Base-by-base conservation (phyloP, 2,888 invertebrate genomes). In the Tridacna crocea region DNA sequence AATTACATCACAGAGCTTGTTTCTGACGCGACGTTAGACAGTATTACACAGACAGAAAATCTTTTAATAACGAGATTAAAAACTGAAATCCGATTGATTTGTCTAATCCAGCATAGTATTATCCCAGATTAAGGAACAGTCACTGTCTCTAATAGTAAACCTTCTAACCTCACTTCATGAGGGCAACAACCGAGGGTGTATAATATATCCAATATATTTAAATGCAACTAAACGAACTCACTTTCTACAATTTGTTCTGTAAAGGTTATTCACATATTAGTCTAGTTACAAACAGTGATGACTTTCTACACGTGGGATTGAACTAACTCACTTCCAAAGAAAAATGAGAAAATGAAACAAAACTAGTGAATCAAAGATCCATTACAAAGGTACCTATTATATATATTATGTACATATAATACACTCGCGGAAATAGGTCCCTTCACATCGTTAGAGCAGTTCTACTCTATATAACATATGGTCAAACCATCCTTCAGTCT, bases 51-150 rank as follows among this genome's bases (percentile, higher is more conserved):
- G 17, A 19, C 19, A 55, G 19, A 6, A n/a, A 55, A 19, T 55
- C 17, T 55, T 19, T 55, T 19, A 36, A 2, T 36, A 36, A 36
- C 15, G 6, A 55, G 17, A 55, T 55, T 55, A 55, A 55, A 15
- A 55, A 55, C 11, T 19, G 19, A 55, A 55, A 55, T 55, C 55
- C 55, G 55, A 55, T 55, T 19, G 55, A 19, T 55, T 55, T 55
- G 17, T 55, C 55, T 70, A 70, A 70, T 70, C 70, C 70, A 70
- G 51, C 70, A 13, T 51, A 70, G 70, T 51, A 70, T 70, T 51
- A 70, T 22, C 51, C n/a, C 15, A 36, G 70, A 48, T 70, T 70
- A 70, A 70, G 70, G 70, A 70, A 51, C 70, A 70, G 70, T 51
- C 46, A 0, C 55, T 55, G 19, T 55, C 36, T 36, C 1, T 55